Evolutionary conservation across 2,797 vertebrate genomes (phyloP).

Genomic region (Ctenosaura bakeri): DNA sequence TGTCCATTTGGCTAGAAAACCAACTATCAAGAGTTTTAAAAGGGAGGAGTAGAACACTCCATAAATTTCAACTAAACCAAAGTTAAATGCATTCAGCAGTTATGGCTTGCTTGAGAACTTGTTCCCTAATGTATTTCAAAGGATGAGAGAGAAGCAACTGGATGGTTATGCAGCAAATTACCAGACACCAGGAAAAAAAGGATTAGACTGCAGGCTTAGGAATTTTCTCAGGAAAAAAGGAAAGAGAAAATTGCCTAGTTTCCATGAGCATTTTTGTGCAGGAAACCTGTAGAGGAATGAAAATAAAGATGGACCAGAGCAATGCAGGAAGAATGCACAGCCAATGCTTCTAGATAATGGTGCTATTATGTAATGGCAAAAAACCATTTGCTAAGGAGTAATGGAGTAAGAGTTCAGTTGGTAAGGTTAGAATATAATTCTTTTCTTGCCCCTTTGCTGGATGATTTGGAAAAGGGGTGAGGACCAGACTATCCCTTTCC

Average conservation of each 20-base stretch:
- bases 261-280: constrained; percentile 12
- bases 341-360: background rate
- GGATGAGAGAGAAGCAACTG: background rate
- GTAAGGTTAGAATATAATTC: background rate
- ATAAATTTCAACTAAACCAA: constrained; percentile 25
- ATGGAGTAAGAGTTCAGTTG: background rate
- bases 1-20: background rate
- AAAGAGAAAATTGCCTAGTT: constrained; percentile 26
- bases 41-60: background rate
- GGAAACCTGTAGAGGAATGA: background rate
- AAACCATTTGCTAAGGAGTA: background rate
- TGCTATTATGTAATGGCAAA: background rate
- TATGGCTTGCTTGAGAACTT: constrained; percentile 41
- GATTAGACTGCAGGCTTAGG: constrained; percentile 16
- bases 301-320: background rate
- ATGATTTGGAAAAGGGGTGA: background rate
- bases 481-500: background rate
- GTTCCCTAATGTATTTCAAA: constrained; percentile 12
- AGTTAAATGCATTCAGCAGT: constrained; percentile 13
- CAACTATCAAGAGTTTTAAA: background rate
- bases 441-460: background rate
- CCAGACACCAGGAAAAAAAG: constrained; percentile 30
- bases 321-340: background rate
- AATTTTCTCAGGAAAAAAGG: constrained; percentile 30
- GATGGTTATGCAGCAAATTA: constrained; percentile 31